Percentiles rank a stretch among this genome's conserved stretches.
phyloP scores from a whole-genome alignment of 2,113 vertebrate species.

The Actinemys pallida region DNA sequence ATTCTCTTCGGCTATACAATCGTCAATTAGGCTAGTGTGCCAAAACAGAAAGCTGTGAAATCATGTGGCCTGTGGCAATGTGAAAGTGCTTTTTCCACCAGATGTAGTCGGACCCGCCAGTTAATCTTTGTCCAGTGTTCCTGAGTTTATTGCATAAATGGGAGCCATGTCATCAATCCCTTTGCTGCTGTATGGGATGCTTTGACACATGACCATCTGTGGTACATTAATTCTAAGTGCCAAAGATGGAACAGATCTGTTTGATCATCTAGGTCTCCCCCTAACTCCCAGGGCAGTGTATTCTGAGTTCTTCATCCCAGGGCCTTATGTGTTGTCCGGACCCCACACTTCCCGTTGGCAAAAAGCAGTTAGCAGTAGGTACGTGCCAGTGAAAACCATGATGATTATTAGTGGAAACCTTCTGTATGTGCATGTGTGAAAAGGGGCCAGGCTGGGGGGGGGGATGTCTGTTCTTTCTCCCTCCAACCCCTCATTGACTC shows the following conservation, averaged over 20 bases:
- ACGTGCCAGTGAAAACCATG: not conserved
- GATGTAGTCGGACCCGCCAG: not conserved
- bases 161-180: not conserved
- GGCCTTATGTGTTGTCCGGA: not conserved
- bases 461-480: not conserved
- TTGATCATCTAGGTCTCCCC: not conserved
- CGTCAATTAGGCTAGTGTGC: not conserved
- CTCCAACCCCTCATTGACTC: not conserved
- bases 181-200: not conserved
- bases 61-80: rapidly evolving
- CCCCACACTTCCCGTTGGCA: not conserved
- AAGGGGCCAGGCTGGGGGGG: not conserved
- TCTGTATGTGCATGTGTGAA: not conserved
- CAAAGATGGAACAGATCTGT: not conserved
- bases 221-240: not conserved
- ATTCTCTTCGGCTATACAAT: not conserved
- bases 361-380: not conserved
- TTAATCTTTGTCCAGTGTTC: not conserved
- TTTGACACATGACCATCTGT: not conserved
- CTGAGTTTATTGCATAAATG: not conserved
- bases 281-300: not conserved
- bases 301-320: not conserved
- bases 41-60: rapidly evolving
- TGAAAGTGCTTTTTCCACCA: not conserved
- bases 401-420: not conserved